phyloP scores from a whole-genome alignment of 2,888 invertebrate species.

The Nomada fucata region DNA sequence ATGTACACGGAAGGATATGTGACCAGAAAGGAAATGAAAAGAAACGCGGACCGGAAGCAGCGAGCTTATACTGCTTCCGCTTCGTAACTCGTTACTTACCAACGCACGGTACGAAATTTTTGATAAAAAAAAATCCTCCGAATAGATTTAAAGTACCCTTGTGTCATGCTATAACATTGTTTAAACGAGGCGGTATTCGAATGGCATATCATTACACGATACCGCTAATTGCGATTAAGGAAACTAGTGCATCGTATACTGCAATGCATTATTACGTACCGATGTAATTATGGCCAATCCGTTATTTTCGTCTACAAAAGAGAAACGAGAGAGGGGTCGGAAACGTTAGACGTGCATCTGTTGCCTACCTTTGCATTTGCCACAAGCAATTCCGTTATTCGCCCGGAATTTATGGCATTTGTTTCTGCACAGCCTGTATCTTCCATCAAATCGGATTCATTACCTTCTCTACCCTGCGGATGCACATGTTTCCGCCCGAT shows the following conservation, averaged over 20 bases:
- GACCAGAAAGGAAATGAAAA: conserved; percentile 62
- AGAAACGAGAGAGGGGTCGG: conserved; percentile 44
- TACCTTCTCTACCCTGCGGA: background rate
- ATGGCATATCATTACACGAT: background rate
- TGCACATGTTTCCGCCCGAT: background rate
- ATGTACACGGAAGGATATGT: conserved; percentile 30
- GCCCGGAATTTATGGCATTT: conserved; percentile 67
- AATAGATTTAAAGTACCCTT: background rate
- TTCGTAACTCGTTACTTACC: conserved; percentile 55
- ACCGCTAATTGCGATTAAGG: conserved; percentile 21
- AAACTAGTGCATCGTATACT: background rate
- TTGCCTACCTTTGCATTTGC: conserved; percentile 49
- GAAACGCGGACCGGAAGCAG: conserved; percentile 63
- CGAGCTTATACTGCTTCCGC: conserved; percentile 63
- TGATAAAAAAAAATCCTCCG: background rate
- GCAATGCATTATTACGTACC: conserved; percentile 3
- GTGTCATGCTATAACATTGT: background rate
- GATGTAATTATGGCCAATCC: conserved; percentile 43
- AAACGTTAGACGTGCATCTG: conserved; percentile 54
- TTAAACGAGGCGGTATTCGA: background rate
- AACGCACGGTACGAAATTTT: conserved; percentile 17
- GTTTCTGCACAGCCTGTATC: conserved; percentile 43
- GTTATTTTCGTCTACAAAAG: conserved; percentile 45
- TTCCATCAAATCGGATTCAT: background rate
- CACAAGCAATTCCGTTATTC: conserved; percentile 67